Base-by-base conservation (phyloP, 2,888 invertebrate species). In the Steinernema carpocapsae region DNA sequence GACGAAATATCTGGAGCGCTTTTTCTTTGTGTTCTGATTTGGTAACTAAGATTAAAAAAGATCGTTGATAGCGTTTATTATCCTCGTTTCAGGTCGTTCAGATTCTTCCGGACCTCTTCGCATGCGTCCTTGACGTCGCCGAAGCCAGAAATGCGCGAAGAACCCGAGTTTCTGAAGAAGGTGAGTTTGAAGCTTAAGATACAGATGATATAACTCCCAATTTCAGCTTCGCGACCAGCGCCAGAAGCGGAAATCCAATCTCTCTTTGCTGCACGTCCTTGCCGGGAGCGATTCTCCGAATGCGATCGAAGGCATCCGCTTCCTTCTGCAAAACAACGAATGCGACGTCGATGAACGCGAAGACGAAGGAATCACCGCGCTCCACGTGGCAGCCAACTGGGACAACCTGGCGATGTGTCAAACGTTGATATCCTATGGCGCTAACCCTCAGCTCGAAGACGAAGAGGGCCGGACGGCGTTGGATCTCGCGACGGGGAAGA, bases 401-500 rank as follows among this genome's bases (percentile, higher is more conserved):
- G 83, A 83, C 74, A 84, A 85, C 64, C 77, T 85, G 71, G 82
- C 80, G 0, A 83, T 85, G 80, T 80, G 81, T 75, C 84, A 85
- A 64, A 73, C 83, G 17, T 71, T 85, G 42, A 70, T 84, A 6
- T 29, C 81, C 64, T 85, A 82, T 71, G 84, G 84, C 26, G 82
- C 82, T 6, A 80, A 85, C 75, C 74, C 77, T 17, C 56, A 64
- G 59, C 75, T 74, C 14, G 59, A 77, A 14, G 80, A 82, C 74
- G 79, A 78, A 48, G 72, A 79, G 32, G 80, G 79, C 19, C 74
- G 80, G 22, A 80, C 80, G 10, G 73, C 82, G 10, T 56, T 79
- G 43, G 76, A 75, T 71, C 70, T 82, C 43, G 77, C 82, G 2
- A 78, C 75, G 19, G 82, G 82, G 17, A 82, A 78, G 52, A 75